Base-by-base conservation (phyloP, 64 coral and sea anemone species). In the Astreopora myriophthalma region DNA sequence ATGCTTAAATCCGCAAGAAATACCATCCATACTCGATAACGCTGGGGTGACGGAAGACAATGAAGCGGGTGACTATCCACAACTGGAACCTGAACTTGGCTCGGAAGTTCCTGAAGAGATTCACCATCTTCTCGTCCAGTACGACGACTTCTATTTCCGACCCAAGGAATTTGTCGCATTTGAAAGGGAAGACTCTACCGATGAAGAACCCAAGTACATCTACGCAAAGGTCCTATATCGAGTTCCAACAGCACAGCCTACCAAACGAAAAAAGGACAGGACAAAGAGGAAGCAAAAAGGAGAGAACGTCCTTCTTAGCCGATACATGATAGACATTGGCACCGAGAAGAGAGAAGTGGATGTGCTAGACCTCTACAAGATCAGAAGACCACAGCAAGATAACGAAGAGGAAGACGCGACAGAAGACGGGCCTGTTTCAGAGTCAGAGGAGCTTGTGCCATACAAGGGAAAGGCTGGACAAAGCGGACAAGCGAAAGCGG, bases 291-390 rank as follows among this genome's bases (percentile, higher is more conserved):
- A 91, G n/a, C 23, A 60, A 73, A 94, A 73, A 37, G 73, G 34
- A 39, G 74, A 91, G 51, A 92, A 46, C 46, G 74, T 86, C 9
- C 40, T 88, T 11, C 92, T 92, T 24, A 79, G 85, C n/a, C 94
- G 83, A 52, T 98, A 94, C 49, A 62, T 98, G 34, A 81, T 90
- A 69, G 75, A 90, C 20, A 35, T 81, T 8, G 88, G 88, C 2
- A 28, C 2, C 8, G 68, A 77, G 7, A 80, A 85, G 71, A 86
- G 88, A 40, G 92, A 98, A 61, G 96, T 94, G 46, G 92, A 91
- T 84, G 96, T 76, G 3, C 60, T 98, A 24, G 96, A 98, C 51
- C 74, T 98, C 4, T 98, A 98, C 69, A 98, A 98, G 29, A 44
- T 98, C 27, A 76, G 20, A 42, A 55, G 92, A 62, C 76, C 68